A percentile compares a stretch with the other conserved stretches of the same genome.
Evolutionary conservation across 1,140 invertebrate species (phyloP).

Genomic region (Popillia japonica): DNA sequence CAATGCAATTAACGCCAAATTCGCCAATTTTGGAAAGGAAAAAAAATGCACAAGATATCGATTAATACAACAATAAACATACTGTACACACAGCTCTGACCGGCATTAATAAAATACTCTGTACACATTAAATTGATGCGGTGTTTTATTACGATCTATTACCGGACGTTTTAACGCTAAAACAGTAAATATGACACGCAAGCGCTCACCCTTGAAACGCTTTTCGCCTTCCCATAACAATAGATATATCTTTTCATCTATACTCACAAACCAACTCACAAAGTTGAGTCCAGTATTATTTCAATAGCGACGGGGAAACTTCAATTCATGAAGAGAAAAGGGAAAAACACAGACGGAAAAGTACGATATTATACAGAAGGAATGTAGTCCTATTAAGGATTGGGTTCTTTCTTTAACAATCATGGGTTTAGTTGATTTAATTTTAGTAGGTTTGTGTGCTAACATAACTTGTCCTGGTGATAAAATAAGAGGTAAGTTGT

Average conservation of each 20-base stretch:
- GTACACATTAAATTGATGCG: neutral
- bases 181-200: neutral
- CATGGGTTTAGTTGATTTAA: conserved; percentile 11
- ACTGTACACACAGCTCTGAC: neutral
- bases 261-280: neutral
- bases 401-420: neutral
- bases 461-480: conserved; percentile 15
- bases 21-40: neutral
- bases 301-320: neutral
- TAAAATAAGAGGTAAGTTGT: neutral
- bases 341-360: neutral
- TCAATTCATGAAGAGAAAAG: neutral
- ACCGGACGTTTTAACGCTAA: neutral
- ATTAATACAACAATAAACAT: neutral
- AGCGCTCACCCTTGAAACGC: conserved; percentile 1
- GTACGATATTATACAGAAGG: neutral
- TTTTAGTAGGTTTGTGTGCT: conserved; percentile 9
- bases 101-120: neutral
- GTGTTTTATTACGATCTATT: conserved; percentile 10
- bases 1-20: too few relatives aligned
- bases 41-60: neutral
- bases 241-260: too few relatives aligned
- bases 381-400: neutral
- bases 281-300: neutral
- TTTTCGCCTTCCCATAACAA: neutral